Conservation (phyloP, 1,140 invertebrate genomes). For the Rhynchophorus ferrugineus region DNA sequence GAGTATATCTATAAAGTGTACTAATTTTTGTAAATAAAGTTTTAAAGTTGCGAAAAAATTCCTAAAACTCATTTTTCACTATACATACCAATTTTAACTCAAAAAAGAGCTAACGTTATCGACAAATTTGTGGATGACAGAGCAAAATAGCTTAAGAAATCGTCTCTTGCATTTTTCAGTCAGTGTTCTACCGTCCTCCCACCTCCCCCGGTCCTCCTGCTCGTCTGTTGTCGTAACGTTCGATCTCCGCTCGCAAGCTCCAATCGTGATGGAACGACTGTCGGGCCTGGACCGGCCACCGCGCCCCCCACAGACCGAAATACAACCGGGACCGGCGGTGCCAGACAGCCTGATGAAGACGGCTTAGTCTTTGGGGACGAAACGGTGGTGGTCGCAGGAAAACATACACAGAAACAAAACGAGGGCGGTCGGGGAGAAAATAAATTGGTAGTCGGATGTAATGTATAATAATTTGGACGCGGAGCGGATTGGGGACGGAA, state of each 20-base stretch:
- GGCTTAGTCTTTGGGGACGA: slow-evolving; percentile 32
- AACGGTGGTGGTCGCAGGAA: slow-evolving; percentile 1
- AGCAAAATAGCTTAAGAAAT: slow-evolving; percentile 24
- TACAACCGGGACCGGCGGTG: slow-evolving; percentile 14
- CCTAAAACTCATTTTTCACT: too few species aligned
- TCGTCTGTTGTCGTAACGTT: slow-evolving; percentile 33
- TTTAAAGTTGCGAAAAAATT: too few species aligned
- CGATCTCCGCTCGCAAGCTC: slow-evolving; percentile 33
- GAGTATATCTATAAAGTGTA: too few species aligned
- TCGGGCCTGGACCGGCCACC: too few species aligned
- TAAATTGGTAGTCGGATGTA: neutral
- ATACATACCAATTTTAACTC: too few species aligned
- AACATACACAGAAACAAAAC: slow-evolving; percentile 12
- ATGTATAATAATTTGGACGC: neutral
- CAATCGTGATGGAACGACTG: slow-evolving; percentile 36
- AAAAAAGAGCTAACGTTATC: too few species aligned
- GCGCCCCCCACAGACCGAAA: slow-evolving; percentile 7
- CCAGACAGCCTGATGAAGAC: slow-evolving; percentile 37
- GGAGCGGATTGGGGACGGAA: neutral
- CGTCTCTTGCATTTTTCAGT: slow-evolving; percentile 9
- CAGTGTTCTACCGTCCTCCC: too few species aligned
- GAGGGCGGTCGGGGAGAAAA: neutral
- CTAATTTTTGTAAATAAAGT: too few species aligned
- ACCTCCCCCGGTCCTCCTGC: slow-evolving; percentile 2
- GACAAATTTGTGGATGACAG: too few species aligned